Percentiles rank a stretch among this genome's conserved stretches.
Conservation (phyloP, 2,797 vertebrate genomes). For the Xiphorhynchus erythropygius region DNA sequence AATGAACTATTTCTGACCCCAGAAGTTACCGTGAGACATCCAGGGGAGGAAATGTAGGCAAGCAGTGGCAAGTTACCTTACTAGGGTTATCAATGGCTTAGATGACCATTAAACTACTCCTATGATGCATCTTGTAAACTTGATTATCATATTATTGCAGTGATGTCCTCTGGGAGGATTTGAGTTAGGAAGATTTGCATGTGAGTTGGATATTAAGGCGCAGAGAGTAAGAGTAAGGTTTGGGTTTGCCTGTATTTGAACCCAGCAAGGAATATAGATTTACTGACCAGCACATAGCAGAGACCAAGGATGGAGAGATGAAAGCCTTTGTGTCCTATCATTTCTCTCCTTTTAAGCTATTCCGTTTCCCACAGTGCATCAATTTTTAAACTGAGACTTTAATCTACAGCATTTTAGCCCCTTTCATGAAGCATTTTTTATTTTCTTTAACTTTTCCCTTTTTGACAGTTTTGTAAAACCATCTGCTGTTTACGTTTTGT, state of each 20-base stretch:
- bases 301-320: neutral
- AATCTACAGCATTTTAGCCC: neutral
- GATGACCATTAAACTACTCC: neutral
- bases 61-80: neutral
- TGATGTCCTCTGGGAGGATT: neutral
- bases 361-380: neutral
- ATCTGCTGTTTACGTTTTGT: neutral
- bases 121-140: neutral
- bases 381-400: slow-evolving; percentile 5
- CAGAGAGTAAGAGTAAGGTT: neutral
- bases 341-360: neutral
- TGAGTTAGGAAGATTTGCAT: neutral
- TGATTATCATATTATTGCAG: neutral
- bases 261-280: neutral
- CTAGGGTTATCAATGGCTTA: neutral
- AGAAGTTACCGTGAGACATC: neutral
- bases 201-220: neutral
- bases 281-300: neutral
- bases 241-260: neutral
- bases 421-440: neutral
- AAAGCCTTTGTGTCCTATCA: neutral
- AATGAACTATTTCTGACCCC: neutral
- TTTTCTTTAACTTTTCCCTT: neutral
- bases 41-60: neutral
- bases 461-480: neutral